phyloP scores from a whole-genome alignment of 2,113 vertebrate genomes.

The Haemorhous mexicanus region DNA sequence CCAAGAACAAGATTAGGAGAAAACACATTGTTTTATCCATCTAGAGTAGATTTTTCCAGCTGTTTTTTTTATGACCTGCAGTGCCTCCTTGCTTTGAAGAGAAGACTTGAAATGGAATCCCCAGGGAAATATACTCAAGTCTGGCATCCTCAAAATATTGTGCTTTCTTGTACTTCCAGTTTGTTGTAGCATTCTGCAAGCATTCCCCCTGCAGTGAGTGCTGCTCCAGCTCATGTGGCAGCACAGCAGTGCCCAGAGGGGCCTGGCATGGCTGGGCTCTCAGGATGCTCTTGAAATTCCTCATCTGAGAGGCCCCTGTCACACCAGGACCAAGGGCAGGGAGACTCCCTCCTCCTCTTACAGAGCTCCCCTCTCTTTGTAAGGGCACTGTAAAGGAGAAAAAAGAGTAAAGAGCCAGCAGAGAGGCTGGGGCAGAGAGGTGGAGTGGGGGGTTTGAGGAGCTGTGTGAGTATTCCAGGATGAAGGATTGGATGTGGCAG shows the following conservation, averaged over 20 bases:
- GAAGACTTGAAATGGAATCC: not conserved
- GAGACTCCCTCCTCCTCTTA: not conserved
- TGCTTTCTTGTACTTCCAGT: not conserved
- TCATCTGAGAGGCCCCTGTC: not conserved
- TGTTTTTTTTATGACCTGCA: conserved; percentile 2
- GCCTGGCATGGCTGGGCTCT: accelerated
- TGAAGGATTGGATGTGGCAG: not conserved
- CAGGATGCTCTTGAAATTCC: accelerated
- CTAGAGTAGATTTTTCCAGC: conserved; percentile 50
- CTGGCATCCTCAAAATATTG: not conserved
- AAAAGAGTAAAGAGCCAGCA: not conserved
- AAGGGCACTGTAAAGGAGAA: not conserved
- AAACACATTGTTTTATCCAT: conserved; percentile 50
- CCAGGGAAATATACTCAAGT: not conserved
- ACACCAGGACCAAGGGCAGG: not conserved
- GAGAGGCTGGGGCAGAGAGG: not conserved
- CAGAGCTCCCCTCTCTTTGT: not conserved
- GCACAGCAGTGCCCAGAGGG: accelerated
- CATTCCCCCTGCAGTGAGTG: not conserved
- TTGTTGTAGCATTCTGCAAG: not conserved
- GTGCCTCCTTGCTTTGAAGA: conserved; percentile 25
- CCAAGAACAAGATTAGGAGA: conserved; percentile 56
- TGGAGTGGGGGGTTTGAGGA: accelerated
- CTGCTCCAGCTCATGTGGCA: not conserved
- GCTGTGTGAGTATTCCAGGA: not conserved